These are phyloP conservation scores for Grammomys dolichurus DNA, from an alignment of 2,113 vertebrate genomes.

Conservation along the genomic window DNA sequence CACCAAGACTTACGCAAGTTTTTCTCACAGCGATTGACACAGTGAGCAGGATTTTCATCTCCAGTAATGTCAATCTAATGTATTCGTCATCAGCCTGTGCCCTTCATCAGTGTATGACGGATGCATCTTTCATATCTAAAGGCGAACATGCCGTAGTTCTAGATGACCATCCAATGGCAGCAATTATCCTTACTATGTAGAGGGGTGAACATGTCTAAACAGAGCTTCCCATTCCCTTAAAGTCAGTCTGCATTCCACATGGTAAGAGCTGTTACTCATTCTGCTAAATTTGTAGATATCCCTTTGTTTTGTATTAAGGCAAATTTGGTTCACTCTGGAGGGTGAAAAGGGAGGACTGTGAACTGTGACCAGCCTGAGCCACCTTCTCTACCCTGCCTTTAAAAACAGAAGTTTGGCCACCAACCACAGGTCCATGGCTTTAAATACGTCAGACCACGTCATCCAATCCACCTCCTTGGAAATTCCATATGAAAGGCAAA, in stretches of 20 bases:
- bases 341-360: neutral
- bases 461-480: neutral
- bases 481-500: conserved; percentile 13
- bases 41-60: conserved; percentile 19
- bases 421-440: conserved; percentile 34
- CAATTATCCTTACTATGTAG: neutral
- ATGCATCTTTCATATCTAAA: neutral
- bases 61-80: neutral
- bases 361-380: neutral
- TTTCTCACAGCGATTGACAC: neutral
- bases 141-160: neutral
- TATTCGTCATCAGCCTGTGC: neutral
- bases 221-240: neutral
- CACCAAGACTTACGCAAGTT: neutral
- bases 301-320: neutral
- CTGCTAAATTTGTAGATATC: neutral
- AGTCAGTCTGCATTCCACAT: neutral
- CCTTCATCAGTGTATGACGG: neutral
- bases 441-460: conserved; percentile 32
- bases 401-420: neutral
- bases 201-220: neutral
- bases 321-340: neutral
- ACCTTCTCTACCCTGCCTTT: neutral
- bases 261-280: neutral
- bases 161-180: neutral